phyloP scores from a whole-genome alignment of 2,113 vertebrate genomes.

The Sphaerodactylus townsendi region DNA sequence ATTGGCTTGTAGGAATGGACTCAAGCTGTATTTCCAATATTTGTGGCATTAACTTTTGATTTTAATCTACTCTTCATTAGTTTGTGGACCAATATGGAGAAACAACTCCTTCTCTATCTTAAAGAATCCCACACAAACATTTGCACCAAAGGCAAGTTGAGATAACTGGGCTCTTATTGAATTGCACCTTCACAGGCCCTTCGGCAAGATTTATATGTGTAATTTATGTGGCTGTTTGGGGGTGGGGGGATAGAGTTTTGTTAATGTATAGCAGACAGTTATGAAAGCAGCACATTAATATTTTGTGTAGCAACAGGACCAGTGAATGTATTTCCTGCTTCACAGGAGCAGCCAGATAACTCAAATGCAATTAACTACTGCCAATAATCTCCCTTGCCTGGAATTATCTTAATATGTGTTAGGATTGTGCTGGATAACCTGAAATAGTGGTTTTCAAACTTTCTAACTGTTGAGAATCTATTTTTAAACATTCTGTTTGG shows the following conservation, averaged over 20 bases:
- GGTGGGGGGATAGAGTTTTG: neutral
- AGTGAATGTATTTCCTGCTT: neutral
- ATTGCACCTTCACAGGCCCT: neutral
- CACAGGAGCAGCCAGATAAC: neutral
- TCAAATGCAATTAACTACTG: conserved; percentile 5
- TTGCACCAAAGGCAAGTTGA: neutral
- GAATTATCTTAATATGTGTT: neutral
- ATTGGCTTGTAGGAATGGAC: neutral
- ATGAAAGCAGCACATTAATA: neutral
- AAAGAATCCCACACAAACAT: neutral
- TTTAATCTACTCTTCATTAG: neutral
- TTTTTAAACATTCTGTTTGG: neutral
- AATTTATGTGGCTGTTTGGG: conserved; percentile 1
- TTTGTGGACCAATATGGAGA: neutral
- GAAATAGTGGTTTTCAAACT: neutral
- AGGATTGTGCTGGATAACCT: neutral
- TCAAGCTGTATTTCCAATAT: neutral
- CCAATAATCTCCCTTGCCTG: conserved; percentile 1
- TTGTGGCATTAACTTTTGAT: neutral
- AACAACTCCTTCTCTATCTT: neutral
- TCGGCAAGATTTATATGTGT: neutral
- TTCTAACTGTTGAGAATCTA: neutral
- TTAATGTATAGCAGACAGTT: neutral
- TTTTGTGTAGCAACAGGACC: neutral
- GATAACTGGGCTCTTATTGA: neutral